Evolutionary conservation across 2,797 vertebrate species (phyloP).

Genomic region (Moxostoma hubbsi): DNA sequence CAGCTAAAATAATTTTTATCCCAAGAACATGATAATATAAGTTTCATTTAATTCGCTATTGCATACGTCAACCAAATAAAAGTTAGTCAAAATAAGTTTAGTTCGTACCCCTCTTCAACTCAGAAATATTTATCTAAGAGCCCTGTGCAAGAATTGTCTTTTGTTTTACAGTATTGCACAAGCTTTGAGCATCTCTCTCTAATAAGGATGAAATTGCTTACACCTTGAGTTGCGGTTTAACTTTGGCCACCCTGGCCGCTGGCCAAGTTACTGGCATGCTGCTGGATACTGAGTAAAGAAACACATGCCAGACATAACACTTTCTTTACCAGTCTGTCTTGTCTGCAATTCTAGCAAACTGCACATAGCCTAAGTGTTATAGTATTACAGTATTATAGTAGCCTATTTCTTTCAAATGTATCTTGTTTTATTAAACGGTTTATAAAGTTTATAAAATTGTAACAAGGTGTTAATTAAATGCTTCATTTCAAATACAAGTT

Average conservation of each 20-base stretch:
- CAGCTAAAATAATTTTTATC: constrained; percentile 10
- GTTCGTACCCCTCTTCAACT: neutral
- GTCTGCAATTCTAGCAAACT: neutral
- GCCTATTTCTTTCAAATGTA: neutral
- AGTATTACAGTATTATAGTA: constrained; percentile 5
- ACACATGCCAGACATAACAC: neutral
- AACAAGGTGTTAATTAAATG: neutral
- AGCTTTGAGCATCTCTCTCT: constrained; percentile 26
- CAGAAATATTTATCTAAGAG: constrained; percentile 44
- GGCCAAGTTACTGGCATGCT: neutral
- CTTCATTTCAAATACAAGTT: neutral
- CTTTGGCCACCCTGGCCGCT: neutral
- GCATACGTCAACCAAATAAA: neutral
- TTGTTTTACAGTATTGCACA: constrained; percentile 30
- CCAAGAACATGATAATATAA: neutral
- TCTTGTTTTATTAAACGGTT: neutral
- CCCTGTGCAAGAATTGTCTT: constrained; percentile 25
- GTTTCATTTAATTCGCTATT: too few species aligned
- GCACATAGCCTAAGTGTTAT: neutral
- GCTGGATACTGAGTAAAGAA: constrained; percentile 3
- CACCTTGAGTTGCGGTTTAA: constrained; percentile 41
- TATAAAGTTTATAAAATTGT: constrained; percentile 6
- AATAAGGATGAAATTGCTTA: constrained; percentile 49
- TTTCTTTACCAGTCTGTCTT: neutral
- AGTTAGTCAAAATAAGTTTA: constrained; percentile 24